Base-by-base conservation (phyloP, 2,113 vertebrate species). In the Nyctibius bracteatus region DNA sequence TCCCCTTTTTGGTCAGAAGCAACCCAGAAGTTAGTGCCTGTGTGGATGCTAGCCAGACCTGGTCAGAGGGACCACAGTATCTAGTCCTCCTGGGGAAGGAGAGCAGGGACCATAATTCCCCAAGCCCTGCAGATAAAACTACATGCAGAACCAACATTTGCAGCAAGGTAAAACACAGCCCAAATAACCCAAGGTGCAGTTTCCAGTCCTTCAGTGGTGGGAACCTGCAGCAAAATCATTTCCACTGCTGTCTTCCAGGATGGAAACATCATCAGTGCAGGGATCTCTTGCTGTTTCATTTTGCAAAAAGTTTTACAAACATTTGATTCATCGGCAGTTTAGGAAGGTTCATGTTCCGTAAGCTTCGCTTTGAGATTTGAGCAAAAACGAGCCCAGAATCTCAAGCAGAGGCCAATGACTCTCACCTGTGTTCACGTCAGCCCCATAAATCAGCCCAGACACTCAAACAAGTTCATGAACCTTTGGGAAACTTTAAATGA, bases 391-490 rank as follows among this genome's bases (percentile, higher is more conserved):
- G 87, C 70, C 51, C 12, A 5, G 93, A 74, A 86, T 66, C 22
- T 51, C 47, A 66, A 87, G 65, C 33, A 77, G 90, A 59, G 74
- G 57, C 90, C 84, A 20, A 19, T 19, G 90, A 62, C 59, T 61
- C 78, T 90, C 87, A 89, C 43, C 73, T 63, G 84, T n/a, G 52
- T 31, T 75, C 12, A 0, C 11, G 1, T 71, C 87, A 90, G 57
- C 28, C 51, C 65, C 52, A 65, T 35, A 71, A 51, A 94, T 81
- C 90, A 81, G 23, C 46, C 25, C 51, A 71, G 73, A 12, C 27
- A 15, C 46, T 86, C 73, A 31, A 44, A 24, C 16, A 74, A 59
- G 92, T 43, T 93, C 87, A 58, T 22, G 47, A 95, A 73, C 87
- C 65, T 52, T 52, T 1, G 3, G 74, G 35, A 94, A 86, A 82